Conservation (phyloP, 1,140 invertebrate genomes). For the Drosophila equinoxialis region DNA sequence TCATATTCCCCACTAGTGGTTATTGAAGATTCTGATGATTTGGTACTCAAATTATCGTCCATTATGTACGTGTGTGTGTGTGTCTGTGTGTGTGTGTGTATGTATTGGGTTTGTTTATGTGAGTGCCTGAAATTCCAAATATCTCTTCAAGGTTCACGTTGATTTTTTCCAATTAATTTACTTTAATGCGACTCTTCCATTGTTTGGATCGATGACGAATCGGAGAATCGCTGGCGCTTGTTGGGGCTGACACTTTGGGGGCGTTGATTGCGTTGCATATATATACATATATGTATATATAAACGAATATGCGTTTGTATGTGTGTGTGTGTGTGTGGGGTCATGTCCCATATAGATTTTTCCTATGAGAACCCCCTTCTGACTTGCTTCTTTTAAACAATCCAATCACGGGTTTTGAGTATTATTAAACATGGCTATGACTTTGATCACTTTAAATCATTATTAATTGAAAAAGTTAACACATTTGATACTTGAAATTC, state of each 20-base stretch:
- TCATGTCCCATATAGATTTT: constrained; percentile 68
- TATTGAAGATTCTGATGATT: constrained; percentile 90
- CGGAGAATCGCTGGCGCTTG: constrained; percentile 38
- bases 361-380: constrained; percentile 32
- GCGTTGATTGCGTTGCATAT: constrained; percentile 67
- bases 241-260: constrained; percentile 46
- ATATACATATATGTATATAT: constrained; percentile 38
- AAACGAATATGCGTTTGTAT: constrained; percentile 24
- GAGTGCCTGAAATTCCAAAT: constrained; percentile 32
- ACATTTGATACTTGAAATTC: constrained; percentile 4
- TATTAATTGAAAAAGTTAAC: not conserved
- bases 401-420: not conserved
- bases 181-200: constrained; percentile 58
- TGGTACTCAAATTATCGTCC: constrained; percentile 90
- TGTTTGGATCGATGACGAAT: constrained; percentile 81
- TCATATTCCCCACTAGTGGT: constrained; percentile 93
- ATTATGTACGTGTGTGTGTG: constrained; percentile 82
- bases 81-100: constrained; percentile 21
- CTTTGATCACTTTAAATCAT: not conserved
- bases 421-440: not conserved
- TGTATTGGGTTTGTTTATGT: constrained; percentile 36
- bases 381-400: constrained; percentile 1
- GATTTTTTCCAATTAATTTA: constrained; percentile 51
- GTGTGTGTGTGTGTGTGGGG: constrained; percentile 47
- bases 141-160: constrained; percentile 36